Evolutionary conservation across 2,888 invertebrate genomes (phyloP).

Genomic region (Temnothorax ravouxi): DNA sequence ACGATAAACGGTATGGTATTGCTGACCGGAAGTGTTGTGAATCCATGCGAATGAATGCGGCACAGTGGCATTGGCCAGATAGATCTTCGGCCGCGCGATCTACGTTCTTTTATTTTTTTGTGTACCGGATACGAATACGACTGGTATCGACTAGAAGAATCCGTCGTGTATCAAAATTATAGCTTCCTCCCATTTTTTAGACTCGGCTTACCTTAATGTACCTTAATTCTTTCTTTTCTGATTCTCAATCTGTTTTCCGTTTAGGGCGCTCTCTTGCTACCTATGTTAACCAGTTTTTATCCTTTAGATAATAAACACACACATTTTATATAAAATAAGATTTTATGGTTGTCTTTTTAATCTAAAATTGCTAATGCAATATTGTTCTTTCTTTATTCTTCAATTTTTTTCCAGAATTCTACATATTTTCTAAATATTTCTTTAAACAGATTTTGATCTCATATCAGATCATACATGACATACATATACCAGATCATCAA

Average conservation of each 20-base stretch:
- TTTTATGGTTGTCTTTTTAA: conserved; percentile 13
- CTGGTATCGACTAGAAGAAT: conserved; percentile 67
- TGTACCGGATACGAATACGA: conserved; percentile 60
- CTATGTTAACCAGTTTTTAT: neutral
- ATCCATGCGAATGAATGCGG: conserved; percentile 67
- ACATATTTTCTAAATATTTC: neutral
- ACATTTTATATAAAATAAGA: neutral
- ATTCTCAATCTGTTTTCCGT: conserved; percentile 24
- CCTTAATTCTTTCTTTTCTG: conserved; percentile 26
- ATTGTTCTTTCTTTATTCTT: neutral
- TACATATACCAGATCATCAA: no score
- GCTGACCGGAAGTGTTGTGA: conserved; percentile 70
- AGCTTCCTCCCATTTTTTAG: conserved; percentile 67
- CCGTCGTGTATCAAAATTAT: conserved; percentile 71
- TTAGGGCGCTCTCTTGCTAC: neutral
- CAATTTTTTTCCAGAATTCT: neutral
- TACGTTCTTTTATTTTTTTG: conserved; percentile 74
- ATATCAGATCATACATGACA: no score
- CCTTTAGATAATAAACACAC: neutral
- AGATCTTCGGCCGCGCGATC: conserved; percentile 57
- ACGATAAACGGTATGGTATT: conserved; percentile 71
- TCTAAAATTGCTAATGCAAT: neutral
- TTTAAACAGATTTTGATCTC: neutral
- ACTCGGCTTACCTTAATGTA: conserved; percentile 43
- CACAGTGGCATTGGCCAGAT: conserved; percentile 66